Conservation (phyloP, 2,113 vertebrate species). For the Prolemur simus region DNA sequence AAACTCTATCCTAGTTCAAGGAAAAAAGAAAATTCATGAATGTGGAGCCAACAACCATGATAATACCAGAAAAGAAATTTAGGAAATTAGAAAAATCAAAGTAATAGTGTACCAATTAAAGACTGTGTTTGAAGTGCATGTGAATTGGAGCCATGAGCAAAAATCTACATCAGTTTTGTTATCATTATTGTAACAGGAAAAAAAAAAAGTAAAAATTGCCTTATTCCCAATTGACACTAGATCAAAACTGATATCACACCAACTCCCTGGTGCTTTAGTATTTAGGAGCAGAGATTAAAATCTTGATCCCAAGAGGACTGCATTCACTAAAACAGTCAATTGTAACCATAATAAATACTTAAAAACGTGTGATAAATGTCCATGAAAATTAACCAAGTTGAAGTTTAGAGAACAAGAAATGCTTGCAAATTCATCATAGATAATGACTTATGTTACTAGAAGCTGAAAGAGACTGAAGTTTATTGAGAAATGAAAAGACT, state of each 20-base stretch:
- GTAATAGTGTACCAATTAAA: not conserved
- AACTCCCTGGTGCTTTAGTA: not conserved
- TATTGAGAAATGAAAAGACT: not conserved
- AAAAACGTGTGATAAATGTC: not conserved
- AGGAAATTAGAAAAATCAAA: not conserved
- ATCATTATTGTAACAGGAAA: not conserved
- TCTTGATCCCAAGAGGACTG: not conserved
- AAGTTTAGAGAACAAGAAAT: slow-evolving; percentile 22
- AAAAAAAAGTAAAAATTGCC: not conserved
- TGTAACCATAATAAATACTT: not conserved
- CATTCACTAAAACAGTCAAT: slow-evolving; percentile 21
- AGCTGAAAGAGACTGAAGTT: not conserved
- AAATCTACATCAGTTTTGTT: not conserved
- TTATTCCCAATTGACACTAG: not conserved
- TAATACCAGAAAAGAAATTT: not conserved
- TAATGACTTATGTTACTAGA: not conserved
- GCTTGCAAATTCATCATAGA: not conserved
- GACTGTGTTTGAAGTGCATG: not conserved
- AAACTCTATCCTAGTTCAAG: not conserved
- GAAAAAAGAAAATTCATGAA: not conserved
- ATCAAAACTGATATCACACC: not conserved
- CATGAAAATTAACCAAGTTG: slow-evolving; percentile 16
- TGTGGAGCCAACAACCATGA: not conserved
- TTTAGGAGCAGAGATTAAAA: not conserved
- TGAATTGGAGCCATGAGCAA: not conserved